Base-by-base conservation (phyloP, 2,113 vertebrate species). In the Oplegnathus fasciatus region DNA sequence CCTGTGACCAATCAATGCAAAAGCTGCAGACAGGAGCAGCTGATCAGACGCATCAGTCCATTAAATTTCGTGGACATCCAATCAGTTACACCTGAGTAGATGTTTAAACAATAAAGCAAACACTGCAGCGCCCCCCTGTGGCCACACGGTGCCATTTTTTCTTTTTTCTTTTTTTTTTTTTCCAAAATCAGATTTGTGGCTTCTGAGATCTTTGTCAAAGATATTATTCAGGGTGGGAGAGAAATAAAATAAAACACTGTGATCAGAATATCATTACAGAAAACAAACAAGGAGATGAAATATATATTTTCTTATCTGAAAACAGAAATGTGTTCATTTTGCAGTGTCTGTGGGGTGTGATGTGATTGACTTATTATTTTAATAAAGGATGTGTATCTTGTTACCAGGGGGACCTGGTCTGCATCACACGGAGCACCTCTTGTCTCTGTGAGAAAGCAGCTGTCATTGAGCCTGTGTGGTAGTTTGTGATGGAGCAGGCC, bases 391-490 rank as follows among this genome's bases (percentile, higher is more conserved):
- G n/a, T n/a, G n/a, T n/a, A n/a, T n/a, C 28, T 46, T 15, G 15
- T 52, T 50, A 20, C 2, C 52, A 10, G 28, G 18, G 37, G 34
- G 76, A 32, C 20, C 20, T 32, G 1, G 32, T 32, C 60, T 28
- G 20, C 40, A n/a, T 37, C 2, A 54, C 28, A 42, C 14, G n/a
- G 9, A 70, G 46, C 67, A 32, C 28, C 20, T 30, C 44, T 50
- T 4, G 46, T 30, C n/a, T 44, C 2, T 44, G 57, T 64, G 14
- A 46, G 26, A 52, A 8, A n/a, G 9, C 6, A 72, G 83, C 84
- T 85, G 82, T 85, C 85, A 80, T 9, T 85, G 78, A 77, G 64
- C 8, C 65, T 2, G 80, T 65, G 78, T 15, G 26, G 61, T 70
- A 20, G 58, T 57, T 37, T 26, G 44, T 61, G 70, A 22, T 28